Evolutionary conservation across 2,113 vertebrate genomes (phyloP), one percentile per base, ranked within the genome.

Genomic region (Carlito syrichta): DNA sequence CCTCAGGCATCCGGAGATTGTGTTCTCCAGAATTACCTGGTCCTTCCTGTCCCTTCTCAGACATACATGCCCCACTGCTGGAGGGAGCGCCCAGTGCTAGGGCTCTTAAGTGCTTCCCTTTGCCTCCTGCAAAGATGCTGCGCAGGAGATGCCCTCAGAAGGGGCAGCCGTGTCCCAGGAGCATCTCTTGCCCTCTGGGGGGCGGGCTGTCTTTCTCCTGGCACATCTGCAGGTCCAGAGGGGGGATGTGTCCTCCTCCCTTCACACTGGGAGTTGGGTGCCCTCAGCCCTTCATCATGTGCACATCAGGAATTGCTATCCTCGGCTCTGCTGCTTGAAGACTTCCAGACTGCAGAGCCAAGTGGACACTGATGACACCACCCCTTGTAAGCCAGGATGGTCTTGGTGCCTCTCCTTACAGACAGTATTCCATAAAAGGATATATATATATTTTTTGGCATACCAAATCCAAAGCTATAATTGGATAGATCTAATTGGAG

Each of bases 331-430:
- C 79, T 93, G 25, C 23, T 60, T 40, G n/a, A 71, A 85, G 50
- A 74, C 32, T 58, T 79, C 20, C 48, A 86, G 32, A 63, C 35
- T 16, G 8, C 14, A 45, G 40, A 60, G 45, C 82, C 45, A 43
- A 74, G 62, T 22, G 13, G 23, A 19, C n/a, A n/a, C n/a, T n/a
- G n/a, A n/a, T n/a, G n/a, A n/a, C n/a, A n/a, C 48, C 83, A 38
- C 45, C 83, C 69, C 69, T 89, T 69, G 48, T 92, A 92, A 66
- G 56, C 87, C 63, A 87, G 92, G 58, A 66, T 45, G 84, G 73
- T 85, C 69, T 93, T 73, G 71, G 68, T 96, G 83, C 76, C 78
- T 88, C 6, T 74, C 86, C 89, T 86, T 91, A 45, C 86, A 97
- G 83, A 71, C 96, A 81, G 54, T 76, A 63, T 78, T 97, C 82